A percentile compares a stretch with the other conserved stretches of the same genome.
Conservation (phyloP, 2,888 invertebrate species). For the Acanthococcus lagerstroemiae region DNA sequence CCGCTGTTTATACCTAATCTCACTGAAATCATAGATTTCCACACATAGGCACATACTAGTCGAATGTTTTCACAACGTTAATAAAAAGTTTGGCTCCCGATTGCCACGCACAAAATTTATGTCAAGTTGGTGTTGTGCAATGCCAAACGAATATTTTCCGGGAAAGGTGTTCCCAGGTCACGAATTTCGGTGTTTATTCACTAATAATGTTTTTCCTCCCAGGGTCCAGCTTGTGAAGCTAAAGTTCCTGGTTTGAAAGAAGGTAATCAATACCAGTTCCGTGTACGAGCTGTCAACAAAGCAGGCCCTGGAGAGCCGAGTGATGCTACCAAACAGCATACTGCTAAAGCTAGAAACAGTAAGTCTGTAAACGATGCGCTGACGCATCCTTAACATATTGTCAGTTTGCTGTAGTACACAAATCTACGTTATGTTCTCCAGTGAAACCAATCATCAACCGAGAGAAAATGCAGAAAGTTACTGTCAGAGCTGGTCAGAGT, state of each 20-base stretch:
- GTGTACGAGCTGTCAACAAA: slow-evolving; percentile 89
- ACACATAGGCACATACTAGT: no score
- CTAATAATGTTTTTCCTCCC: no score
- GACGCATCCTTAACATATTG: not conserved
- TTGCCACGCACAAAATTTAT: no score
- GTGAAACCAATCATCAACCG: slow-evolving; percentile 93
- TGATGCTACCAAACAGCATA: slow-evolving; percentile 74
- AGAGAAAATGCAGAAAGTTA: slow-evolving; percentile 77
- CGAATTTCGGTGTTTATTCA: no score
- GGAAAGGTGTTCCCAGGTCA: no score
- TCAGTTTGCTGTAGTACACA: no score
- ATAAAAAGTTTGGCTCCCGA: no score
- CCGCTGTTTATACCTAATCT: no score
- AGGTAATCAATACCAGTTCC: slow-evolving; percentile 88
- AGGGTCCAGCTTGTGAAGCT: slow-evolving; percentile 69
- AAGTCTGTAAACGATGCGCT: slow-evolving; percentile 49
- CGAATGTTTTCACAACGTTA: no score
- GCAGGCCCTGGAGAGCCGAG: slow-evolving; percentile 88
- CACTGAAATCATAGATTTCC: no score
- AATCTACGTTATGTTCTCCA: slow-evolving; percentile 47
- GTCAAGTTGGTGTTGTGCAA: no score
- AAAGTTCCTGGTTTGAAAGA: slow-evolving; percentile 75
- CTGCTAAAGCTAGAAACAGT: slow-evolving; percentile 78
- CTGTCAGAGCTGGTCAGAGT: slow-evolving; percentile 79
- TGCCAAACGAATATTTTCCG: no score